Evolutionary conservation across 2,888 invertebrate species (phyloP).

Genomic region (Polymixis lichenea): DNA sequence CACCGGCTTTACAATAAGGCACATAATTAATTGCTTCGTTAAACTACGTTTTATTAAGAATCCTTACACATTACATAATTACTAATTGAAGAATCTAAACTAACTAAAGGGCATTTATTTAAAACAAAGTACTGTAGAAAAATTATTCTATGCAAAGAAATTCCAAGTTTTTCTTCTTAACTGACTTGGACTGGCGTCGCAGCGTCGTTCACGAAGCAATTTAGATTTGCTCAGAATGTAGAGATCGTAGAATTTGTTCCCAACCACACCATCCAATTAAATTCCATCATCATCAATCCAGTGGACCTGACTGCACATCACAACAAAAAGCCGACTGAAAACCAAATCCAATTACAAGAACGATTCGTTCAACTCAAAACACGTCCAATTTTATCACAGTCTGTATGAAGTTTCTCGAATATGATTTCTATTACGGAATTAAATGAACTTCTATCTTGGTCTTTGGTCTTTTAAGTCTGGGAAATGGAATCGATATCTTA

Average conservation of each 20-base stretch:
- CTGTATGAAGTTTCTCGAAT: conserved; percentile 45
- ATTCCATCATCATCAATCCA: conserved; percentile 71
- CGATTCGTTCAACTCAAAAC: conserved; percentile 67
- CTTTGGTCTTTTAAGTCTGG: conserved; percentile 22
- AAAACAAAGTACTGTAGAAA: conserved; percentile 11
- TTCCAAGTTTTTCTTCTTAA: conserved; percentile 32
- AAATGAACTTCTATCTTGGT: conserved; percentile 31
- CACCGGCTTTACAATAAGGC: conserved; percentile 21
- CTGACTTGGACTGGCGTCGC: conserved; percentile 22
- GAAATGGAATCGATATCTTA: conserved; percentile 40
- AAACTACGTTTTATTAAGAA: conserved; percentile 36
- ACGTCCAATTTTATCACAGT: conserved; percentile 56
- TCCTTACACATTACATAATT: conserved; percentile 15
- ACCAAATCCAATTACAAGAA: conserved; percentile 70
- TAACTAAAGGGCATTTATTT: conserved; percentile 34
- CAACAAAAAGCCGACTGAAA: conserved; percentile 66
- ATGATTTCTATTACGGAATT: conserved; percentile 54
- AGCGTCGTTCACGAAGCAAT: conserved; percentile 44
- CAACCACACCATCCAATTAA: conserved; percentile 55
- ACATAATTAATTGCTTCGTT: conserved; percentile 45
- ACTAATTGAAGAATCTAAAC: conserved; percentile 40
- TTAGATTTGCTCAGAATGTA: conserved; percentile 32
- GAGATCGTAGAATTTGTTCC: conserved; percentile 32
- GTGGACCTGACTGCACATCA: conserved; percentile 65
- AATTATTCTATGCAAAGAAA: conserved; percentile 28